A percentile compares a stretch with the other conserved stretches of the same genome.
Evolutionary conservation across 2,888 invertebrate genomes (phyloP).

Genomic region (Meandrusa payeni): DNA sequence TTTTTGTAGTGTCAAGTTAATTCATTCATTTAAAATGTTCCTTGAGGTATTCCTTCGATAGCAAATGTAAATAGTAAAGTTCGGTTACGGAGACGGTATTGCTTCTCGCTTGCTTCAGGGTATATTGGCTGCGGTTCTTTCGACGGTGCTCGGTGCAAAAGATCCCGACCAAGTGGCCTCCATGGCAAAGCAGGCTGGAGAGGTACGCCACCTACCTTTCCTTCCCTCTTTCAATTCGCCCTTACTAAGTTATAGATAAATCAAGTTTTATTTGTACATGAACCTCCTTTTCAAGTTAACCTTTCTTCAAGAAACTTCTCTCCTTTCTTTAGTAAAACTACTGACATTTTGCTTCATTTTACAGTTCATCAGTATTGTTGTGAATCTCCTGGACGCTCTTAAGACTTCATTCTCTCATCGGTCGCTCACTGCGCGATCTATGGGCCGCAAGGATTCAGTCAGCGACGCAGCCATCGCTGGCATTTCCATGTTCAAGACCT

Average conservation of each 20-base stretch:
- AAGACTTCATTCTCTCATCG: slow-evolving; percentile 96
- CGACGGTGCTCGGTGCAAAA: slow-evolving; percentile 94
- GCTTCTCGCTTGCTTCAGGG: slow-evolving; percentile 88
- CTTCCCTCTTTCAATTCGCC: slow-evolving; percentile 50
- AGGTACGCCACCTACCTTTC: slow-evolving; percentile 87
- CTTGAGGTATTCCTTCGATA: slow-evolving; percentile 56
- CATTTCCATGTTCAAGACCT: slow-evolving; percentile 93
- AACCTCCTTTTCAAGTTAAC: not conserved
- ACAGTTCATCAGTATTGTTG: slow-evolving; percentile 95
- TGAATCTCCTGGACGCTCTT: slow-evolving; percentile 93
- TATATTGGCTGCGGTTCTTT: slow-evolving; percentile 95
- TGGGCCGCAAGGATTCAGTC: slow-evolving; percentile 93
- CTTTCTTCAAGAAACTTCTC: not conserved
- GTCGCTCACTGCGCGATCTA: slow-evolving; percentile 90
- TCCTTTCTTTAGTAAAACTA: not conserved
- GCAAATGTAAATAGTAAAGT: slow-evolving; percentile 73
- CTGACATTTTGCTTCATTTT: slow-evolving; percentile 25
- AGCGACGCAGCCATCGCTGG: slow-evolving; percentile 94
- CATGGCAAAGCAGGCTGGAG: slow-evolving; percentile 97
- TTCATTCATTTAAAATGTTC: too few species aligned
- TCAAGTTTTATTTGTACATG: slow-evolving; percentile 14
- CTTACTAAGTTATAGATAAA: slow-evolving; percentile 16
- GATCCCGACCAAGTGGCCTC: slow-evolving; percentile 95
- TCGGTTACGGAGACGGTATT: slow-evolving; percentile 77
- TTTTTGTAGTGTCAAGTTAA: too few species aligned